These are phyloP conservation scores for Yponomeuta sedellus DNA, from an alignment of 2,888 invertebrate species.

Conservation along the genomic window DNA sequence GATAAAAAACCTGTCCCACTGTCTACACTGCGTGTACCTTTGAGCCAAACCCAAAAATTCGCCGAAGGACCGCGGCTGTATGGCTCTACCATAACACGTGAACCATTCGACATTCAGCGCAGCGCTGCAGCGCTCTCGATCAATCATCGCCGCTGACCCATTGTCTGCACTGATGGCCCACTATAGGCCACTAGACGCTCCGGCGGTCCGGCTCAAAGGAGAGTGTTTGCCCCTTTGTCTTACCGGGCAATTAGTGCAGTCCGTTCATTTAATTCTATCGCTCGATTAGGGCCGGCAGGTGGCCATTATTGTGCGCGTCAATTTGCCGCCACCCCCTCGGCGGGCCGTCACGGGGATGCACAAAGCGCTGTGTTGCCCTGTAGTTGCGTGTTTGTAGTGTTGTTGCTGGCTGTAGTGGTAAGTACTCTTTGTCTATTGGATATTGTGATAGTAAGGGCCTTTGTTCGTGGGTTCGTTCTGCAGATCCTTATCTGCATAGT, in stretches of 20 bases:
- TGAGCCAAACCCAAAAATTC: no score
- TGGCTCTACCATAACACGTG: no score
- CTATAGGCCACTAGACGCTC: slow-evolving; percentile 48
- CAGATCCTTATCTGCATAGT: no score
- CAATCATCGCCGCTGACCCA: background rate
- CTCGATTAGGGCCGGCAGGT: slow-evolving; percentile 71
- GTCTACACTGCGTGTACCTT: no score
- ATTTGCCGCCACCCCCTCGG: slow-evolving; percentile 38
- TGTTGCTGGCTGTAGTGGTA: background rate
- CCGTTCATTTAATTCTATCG: slow-evolving; percentile 76
- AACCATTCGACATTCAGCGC: background rate
- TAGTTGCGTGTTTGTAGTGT: background rate
- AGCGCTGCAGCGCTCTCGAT: background rate
- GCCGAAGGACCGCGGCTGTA: no score
- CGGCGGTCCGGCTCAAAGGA: slow-evolving; percentile 13
- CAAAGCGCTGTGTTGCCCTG: slow-evolving; percentile 7
- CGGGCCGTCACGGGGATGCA: slow-evolving; percentile 15
- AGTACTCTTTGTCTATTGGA: no score
- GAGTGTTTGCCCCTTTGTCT: slow-evolving; percentile 76
- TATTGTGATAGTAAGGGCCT: no score
- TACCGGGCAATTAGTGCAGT: slow-evolving; percentile 72
- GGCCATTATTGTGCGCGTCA: slow-evolving; percentile 66
- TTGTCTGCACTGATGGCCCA: slow-evolving; percentile 27
- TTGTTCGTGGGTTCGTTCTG: no score
- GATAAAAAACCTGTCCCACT: no score